phyloP scores from a whole-genome alignment of 2,797 vertebrate species.

The Hydrolagus colliei region DNA sequence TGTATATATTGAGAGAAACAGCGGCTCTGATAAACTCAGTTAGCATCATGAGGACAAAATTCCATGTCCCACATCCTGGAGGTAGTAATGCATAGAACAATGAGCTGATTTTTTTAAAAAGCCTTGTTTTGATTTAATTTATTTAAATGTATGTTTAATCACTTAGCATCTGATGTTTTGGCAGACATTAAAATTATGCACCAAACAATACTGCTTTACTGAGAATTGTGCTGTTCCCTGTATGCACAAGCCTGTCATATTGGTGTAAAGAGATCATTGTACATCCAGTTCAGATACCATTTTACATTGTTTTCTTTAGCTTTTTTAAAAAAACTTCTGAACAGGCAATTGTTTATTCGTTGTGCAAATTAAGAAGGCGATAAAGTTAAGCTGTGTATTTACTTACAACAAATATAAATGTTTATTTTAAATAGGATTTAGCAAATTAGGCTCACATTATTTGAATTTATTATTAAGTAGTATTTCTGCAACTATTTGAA shows the following conservation, averaged over 20 bases:
- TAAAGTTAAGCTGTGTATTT: not conserved
- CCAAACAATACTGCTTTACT: not conserved
- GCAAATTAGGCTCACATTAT: not conserved
- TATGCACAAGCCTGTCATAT: not conserved
- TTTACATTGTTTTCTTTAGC: not conserved
- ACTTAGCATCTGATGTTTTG: conserved; percentile 17
- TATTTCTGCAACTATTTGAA: not conserved
- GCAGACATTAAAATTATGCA: not conserved
- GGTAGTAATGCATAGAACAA: not conserved
- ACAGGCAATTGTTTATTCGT: not conserved
- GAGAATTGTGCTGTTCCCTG: not conserved
- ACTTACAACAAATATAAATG: not conserved
- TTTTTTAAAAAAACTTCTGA: not conserved
- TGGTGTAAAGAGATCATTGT: not conserved
- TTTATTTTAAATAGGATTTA: conserved; percentile 14
- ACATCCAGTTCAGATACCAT: not conserved
- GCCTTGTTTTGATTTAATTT: not conserved
- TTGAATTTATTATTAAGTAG: not conserved
- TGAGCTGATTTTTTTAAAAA: not conserved
- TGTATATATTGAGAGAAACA: not conserved
- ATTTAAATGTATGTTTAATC: not conserved
- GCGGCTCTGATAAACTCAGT: not conserved
- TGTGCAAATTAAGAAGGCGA: not conserved
- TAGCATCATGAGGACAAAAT: not conserved
- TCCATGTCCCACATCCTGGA: not conserved